Conservation (phyloP, 2,113 vertebrate genomes). For the Hypanus sabinus region DNA sequence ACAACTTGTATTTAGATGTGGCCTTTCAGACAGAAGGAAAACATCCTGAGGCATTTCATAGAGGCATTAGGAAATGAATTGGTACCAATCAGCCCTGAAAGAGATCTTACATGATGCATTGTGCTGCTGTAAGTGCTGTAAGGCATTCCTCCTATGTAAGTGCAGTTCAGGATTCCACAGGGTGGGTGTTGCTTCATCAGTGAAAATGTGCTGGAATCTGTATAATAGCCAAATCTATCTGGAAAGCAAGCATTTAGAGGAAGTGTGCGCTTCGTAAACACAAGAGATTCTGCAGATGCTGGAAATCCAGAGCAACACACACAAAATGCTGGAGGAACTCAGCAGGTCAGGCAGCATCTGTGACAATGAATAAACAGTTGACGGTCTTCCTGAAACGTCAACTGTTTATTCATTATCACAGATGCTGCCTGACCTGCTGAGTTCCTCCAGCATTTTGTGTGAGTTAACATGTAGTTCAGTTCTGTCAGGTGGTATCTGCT, state of each 20-base stretch:
- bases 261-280: not conserved
- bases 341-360: too few relatives aligned
- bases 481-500: slow-evolving; percentile 19
- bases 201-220: slow-evolving; percentile 13
- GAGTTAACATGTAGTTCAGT: not conserved
- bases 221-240: not conserved
- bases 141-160: not conserved
- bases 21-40: not conserved
- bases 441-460: too few relatives aligned
- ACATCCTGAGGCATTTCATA: not conserved
- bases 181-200: not conserved
- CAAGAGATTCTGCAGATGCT: too few relatives aligned
- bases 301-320: too few relatives aligned
- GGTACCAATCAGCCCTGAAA: not conserved
- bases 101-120: not conserved
- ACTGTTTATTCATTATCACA: too few relatives aligned
- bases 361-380: too few relatives aligned
- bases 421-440: too few relatives aligned
- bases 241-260: not conserved
- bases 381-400: too few relatives aligned
- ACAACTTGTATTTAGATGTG: slow-evolving; percentile 6
- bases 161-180: not conserved
- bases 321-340: too few relatives aligned
- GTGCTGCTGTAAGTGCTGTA: not conserved
- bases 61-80: not conserved